Evolutionary conservation across 2,797 vertebrate species (phyloP), one percentile per base, ranked within the genome.

Genomic region (Hapalemur alaotrensis): DNA sequence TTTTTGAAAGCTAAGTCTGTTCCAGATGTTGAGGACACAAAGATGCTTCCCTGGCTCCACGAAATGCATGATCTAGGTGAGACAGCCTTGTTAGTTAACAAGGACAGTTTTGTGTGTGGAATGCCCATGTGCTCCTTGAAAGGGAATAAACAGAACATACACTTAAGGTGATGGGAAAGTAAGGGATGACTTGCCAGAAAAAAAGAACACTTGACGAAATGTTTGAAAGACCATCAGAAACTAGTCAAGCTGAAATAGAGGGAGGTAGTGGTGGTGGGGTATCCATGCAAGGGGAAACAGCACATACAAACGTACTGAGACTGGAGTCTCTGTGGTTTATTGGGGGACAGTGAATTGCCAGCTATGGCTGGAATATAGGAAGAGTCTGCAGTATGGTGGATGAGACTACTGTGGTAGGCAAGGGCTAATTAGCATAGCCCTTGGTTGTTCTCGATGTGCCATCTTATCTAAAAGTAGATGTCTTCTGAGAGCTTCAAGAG

Each of bases 201-300:
- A 20, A 94, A 86, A 38, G 35, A 41, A 52, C 43, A 72, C 22
- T 52, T 81, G 32, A 70, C 2, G 4, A 4, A 88, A 18, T 82
- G 92, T 78, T n/a, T 75, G 85, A 93, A 90, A 81, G 63, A 30
- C 30, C 18, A 88, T 59, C 61, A 81, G 65, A 94, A 95, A 13
- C 69, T 54, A 52, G 32, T 48, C 30, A 52, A 89, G 57, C 9
- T 93, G 48, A 79, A 84, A 28, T 14, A 81, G 38, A 81, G 32
- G 54, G n/a, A 91, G 75, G 14, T 28, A 11, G 41, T 17, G 46
- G 13, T 79, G 63, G 14, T 9, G 25, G 48, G 20, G 10, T 48
- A 65, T 43, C 6, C 38, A 2, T 81, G 25, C 52, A 72, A 85
- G 41, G 87, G 10, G 12, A 85, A 90, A 73, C 1, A 81, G 18